These are phyloP conservation scores for Galagoides demidoff DNA, from an alignment of 2,797 vertebrate species.

Conservation along the genomic window DNA sequence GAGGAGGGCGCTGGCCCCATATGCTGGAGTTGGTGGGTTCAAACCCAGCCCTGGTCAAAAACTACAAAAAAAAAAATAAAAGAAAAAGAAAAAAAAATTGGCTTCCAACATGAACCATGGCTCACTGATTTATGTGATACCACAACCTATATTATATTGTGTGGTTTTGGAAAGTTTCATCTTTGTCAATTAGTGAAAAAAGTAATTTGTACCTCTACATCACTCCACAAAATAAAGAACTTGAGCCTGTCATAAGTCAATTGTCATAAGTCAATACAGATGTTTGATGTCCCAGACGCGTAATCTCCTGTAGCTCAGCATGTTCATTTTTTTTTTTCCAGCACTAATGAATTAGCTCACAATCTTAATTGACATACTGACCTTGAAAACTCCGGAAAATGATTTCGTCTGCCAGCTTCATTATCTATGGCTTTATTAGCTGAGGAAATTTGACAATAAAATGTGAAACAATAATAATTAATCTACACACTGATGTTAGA, in stretches of 20 bases:
- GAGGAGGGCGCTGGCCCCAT: no score
- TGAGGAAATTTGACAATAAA: conserved; percentile 75
- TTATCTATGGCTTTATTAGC: conserved; percentile 78
- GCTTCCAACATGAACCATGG: background rate
- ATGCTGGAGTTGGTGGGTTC: no score
- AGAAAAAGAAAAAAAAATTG: background rate
- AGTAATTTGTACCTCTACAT: conserved; percentile 47
- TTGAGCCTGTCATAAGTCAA: conserved; percentile 63
- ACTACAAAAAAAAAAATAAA: no score
- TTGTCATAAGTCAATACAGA: conserved; percentile 66
- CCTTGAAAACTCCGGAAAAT: conserved; percentile 80
- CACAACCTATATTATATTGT: background rate
- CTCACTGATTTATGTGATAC: background rate
- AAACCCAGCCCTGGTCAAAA: no score
- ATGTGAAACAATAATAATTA: conserved; percentile 77
- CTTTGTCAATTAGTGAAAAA: conserved; percentile 65
- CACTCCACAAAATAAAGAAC: background rate
- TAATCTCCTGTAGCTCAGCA: conserved; percentile 18
- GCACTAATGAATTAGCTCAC: conserved; percentile 50
- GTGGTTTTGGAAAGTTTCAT: conserved; percentile 36
- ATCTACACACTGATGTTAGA: conserved; percentile 74
- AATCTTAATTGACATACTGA: conserved; percentile 78
- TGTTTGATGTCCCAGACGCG: conserved; percentile 55
- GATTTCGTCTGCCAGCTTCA: conserved; percentile 69
- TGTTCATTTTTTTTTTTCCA: conserved; percentile 10